Evolutionary conservation across 2,888 invertebrate genomes (phyloP).

Genomic region (Lomographa bimaculata): DNA sequence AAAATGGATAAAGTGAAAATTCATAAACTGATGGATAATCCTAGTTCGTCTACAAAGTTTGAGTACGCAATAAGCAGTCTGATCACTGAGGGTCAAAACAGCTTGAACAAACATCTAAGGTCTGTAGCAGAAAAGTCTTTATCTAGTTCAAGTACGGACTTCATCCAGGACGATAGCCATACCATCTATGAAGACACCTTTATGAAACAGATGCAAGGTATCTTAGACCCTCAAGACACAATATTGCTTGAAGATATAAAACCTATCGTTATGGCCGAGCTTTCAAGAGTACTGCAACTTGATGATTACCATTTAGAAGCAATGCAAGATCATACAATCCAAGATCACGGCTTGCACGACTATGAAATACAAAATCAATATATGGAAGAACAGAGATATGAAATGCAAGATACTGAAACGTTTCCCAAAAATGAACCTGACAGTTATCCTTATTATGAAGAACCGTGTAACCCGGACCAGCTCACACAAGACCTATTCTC

Average conservation of each 20-base stretch:
- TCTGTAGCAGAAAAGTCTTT: conserved; percentile 76
- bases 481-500: conserved; percentile 35
- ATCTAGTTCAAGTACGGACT: conserved; percentile 64
- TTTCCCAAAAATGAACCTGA: conserved; percentile 36
- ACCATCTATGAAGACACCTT: conserved; percentile 89
- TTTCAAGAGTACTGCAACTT: conserved; percentile 81
- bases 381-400: background rate
- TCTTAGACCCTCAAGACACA: conserved; percentile 83
- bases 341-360: conserved; percentile 4
- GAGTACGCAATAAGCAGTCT: conserved; percentile 78
- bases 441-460: conserved; percentile 36
- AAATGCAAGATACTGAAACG: conserved; percentile 10
- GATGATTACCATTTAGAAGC: conserved; percentile 44
- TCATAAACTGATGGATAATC: conserved; percentile 76
- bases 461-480: conserved; percentile 34
- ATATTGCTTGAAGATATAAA: conserved; percentile 83
- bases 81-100: conserved; percentile 77
- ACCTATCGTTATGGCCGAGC: conserved; percentile 83
- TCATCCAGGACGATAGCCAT: conserved; percentile 84
- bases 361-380: background rate
- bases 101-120: conserved; percentile 69
- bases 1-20: conserved; percentile 79
- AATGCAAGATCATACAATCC: conserved; percentile 22
- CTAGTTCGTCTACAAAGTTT: conserved; percentile 77
- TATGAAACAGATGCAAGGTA: conserved; percentile 87